Percentiles rank a stretch among this genome's conserved stretches.
phyloP scores from a whole-genome alignment of 64 coral and sea anemone genomes.

The Exaiptasia diaphana region DNA sequence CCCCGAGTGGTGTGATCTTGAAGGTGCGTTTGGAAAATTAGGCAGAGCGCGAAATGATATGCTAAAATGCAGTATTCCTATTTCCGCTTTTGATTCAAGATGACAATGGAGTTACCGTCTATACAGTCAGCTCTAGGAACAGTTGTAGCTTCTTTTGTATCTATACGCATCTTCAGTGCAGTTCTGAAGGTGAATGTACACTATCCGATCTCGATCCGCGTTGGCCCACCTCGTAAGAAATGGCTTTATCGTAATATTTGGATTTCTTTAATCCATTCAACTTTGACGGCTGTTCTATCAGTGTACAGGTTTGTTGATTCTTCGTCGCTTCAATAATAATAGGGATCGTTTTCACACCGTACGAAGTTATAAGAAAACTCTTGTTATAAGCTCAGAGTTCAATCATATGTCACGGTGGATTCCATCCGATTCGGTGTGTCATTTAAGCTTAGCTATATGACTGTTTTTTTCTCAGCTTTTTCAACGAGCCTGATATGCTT shows the following conservation, averaged over 20 bases:
- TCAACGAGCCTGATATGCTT: constrained; percentile 70
- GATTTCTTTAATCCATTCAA: constrained; percentile 36
- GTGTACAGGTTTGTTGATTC: constrained; percentile 28
- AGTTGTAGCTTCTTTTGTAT: background rate
- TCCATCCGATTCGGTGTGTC: too few relatives aligned
- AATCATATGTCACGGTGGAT: too few relatives aligned
- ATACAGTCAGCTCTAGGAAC: background rate
- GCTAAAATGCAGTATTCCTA: too few relatives aligned
- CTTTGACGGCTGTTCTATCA: constrained; percentile 30
- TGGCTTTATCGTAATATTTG: constrained; percentile 48
- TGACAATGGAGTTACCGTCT: background rate
- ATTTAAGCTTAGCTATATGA: too few relatives aligned
- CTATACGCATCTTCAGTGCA: background rate
- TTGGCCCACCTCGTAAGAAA: constrained; percentile 17
- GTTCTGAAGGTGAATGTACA: background rate
- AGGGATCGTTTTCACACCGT: too few relatives aligned
- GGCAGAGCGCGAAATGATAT: too few relatives aligned
- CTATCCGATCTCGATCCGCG: background rate
- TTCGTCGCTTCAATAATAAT: too few relatives aligned
- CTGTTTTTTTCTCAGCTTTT: constrained; percentile 46
- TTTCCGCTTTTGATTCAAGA: background rate
- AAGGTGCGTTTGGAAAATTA: too few relatives aligned
- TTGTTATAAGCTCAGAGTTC: too few relatives aligned
- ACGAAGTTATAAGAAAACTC: too few relatives aligned
- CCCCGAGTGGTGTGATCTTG: too few relatives aligned